Evolutionary conservation across 2,888 invertebrate species (phyloP).

Genomic region (Amphipyra tragopoginis): DNA sequence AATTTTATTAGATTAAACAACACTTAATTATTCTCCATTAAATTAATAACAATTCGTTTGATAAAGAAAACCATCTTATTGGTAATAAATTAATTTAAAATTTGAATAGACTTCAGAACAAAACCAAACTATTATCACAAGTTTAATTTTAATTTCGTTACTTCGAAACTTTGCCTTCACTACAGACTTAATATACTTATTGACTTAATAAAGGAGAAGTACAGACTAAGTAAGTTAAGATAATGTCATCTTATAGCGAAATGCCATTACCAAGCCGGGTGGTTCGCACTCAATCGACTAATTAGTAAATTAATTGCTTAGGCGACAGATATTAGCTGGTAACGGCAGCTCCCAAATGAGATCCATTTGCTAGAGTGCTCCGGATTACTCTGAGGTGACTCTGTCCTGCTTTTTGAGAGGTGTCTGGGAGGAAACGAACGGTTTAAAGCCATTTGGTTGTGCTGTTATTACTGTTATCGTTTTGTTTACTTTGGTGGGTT

Average conservation of each 20-base stretch:
- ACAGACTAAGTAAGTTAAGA: conserved; percentile 60
- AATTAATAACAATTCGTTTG: too few relatives aligned
- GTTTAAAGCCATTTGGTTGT: conserved; percentile 7
- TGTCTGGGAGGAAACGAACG: conserved; percentile 1
- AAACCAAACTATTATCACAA: conserved; percentile 41
- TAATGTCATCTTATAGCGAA: conserved; percentile 68
- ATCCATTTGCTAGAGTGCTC: conserved; percentile 61
- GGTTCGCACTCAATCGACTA: conserved; percentile 67
- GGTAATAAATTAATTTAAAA: conserved; percentile 26
- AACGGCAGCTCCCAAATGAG: conserved; percentile 56
- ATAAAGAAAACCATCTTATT: too few relatives aligned
- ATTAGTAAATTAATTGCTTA: conserved; percentile 72
- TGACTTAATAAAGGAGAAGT: conserved; percentile 57
- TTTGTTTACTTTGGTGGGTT: too few relatives aligned
- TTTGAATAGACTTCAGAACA: conserved; percentile 25
- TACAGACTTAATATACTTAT: conserved; percentile 56
- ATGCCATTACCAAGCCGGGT: conserved; percentile 67
- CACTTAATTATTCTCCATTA: too few relatives aligned
- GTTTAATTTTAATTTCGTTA: conserved; percentile 43
- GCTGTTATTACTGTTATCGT: conserved; percentile 20
- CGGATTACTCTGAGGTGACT: conserved; percentile 56
- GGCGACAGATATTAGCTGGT: conserved; percentile 68
- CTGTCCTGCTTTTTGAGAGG: conserved; percentile 6
- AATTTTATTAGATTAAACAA: too few relatives aligned
- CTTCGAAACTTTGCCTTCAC: conserved; percentile 33